Percentiles rank a stretch among this genome's conserved stretches.
phyloP scores from a whole-genome alignment of 2,888 invertebrate genomes.

The Dynastes hyllus region DNA sequence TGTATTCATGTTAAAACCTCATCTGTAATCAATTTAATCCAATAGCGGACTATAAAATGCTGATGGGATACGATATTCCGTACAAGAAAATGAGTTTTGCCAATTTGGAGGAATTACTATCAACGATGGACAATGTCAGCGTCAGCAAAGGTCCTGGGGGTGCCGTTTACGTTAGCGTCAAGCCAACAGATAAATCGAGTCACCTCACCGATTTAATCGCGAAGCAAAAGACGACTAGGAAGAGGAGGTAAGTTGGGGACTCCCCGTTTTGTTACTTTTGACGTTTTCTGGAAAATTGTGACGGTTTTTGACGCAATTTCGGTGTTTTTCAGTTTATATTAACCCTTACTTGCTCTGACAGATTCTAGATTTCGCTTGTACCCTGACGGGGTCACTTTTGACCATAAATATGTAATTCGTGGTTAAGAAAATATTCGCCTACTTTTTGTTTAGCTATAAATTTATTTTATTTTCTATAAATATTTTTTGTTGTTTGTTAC shows the following conservation, averaged over 20 bases:
- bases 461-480: too few relatives aligned
- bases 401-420: too few relatives aligned
- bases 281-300: too few relatives aligned
- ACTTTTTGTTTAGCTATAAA: too few relatives aligned
- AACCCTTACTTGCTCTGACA: too few relatives aligned
- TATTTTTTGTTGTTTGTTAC: too few relatives aligned
- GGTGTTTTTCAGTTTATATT: not conserved
- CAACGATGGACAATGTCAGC: constrained; percentile 75
- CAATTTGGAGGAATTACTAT: constrained; percentile 76
- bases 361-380: too few relatives aligned
- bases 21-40: too few relatives aligned
- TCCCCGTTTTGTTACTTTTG: not conserved
- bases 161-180: constrained; percentile 74
- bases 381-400: too few relatives aligned
- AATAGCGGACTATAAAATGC: constrained; percentile 76
- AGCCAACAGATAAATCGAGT: constrained; percentile 75
- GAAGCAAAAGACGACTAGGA: constrained; percentile 65
- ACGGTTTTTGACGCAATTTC: too few relatives aligned
- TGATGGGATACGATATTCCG: constrained; percentile 79
- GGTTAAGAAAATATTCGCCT: too few relatives aligned
- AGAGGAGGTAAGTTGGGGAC: constrained; percentile 47
- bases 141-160: constrained; percentile 72
- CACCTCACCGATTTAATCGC: constrained; percentile 74
- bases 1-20: too few relatives aligned
- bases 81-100: constrained; percentile 76